Conservation (phyloP, 64 coral and sea anemone species). For the Dendrophyllia cribrosa region DNA sequence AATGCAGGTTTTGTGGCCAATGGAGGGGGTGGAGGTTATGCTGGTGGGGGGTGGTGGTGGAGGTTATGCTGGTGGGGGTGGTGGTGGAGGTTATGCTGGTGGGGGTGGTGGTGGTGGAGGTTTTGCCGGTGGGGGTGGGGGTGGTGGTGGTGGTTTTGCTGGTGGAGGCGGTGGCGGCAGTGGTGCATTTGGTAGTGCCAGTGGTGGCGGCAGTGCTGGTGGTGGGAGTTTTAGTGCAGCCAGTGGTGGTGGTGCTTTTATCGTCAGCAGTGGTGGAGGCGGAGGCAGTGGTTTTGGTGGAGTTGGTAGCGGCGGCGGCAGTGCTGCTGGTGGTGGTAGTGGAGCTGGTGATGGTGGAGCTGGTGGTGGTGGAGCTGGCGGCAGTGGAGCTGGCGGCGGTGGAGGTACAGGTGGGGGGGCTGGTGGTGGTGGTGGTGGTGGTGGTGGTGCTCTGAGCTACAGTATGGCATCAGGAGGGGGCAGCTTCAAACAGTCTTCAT, state of each 20-base stretch:
- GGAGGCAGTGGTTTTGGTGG: neutral
- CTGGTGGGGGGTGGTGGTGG: conserved; percentile 33
- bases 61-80: conserved; percentile 10
- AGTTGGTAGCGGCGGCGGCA: neutral
- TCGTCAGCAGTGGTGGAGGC: neutral
- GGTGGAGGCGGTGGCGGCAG: neutral
- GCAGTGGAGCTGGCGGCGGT: neutral
- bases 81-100: neutral
- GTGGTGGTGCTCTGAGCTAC: conserved; percentile 9
- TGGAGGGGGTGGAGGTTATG: conserved; percentile 6
- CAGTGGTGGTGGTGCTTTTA: neutral
- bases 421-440: neutral
- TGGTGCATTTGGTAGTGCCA: conserved; percentile 5
- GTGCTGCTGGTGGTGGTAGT: neutral
- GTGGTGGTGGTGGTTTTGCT: neutral
- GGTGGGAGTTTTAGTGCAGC: neutral
- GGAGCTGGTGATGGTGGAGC: neutral
- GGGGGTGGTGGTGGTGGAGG: neutral
- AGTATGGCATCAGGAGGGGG: conserved; percentile 38
- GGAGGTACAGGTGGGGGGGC: neutral
- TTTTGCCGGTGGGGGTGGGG: conserved; percentile 8
- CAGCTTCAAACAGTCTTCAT: conserved; percentile 59
- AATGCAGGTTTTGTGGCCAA: neutral
- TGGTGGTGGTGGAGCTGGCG: neutral
- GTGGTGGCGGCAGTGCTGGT: neutral